Conservation (phyloP, 2,888 invertebrate species). For the Rhodophaea formosa region DNA sequence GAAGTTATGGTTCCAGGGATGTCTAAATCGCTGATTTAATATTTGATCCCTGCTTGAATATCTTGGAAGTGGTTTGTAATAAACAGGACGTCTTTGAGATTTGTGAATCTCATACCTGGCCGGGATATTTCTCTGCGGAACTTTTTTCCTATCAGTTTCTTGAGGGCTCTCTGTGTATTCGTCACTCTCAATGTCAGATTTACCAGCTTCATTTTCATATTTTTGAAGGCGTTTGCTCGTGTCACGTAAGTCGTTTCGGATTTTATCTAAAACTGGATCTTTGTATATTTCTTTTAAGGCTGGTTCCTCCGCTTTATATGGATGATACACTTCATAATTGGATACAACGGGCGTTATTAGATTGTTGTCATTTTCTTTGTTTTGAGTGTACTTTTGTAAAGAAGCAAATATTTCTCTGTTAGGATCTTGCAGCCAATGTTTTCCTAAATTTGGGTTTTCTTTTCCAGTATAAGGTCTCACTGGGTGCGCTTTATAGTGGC, state of each 20-base stretch:
- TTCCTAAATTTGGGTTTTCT: slow-evolving; percentile 53
- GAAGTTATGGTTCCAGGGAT: slow-evolving; percentile 69
- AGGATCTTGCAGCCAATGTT: slow-evolving; percentile 54
- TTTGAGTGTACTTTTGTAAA: slow-evolving; percentile 52
- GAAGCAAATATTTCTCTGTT: slow-evolving; percentile 44
- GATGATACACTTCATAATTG: slow-evolving; percentile 68
- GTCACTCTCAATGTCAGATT: slow-evolving; percentile 52
- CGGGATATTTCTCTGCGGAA: slow-evolving; percentile 60
- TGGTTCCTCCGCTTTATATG: slow-evolving; percentile 66
- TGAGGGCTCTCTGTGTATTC: slow-evolving; percentile 66
- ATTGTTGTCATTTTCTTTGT: slow-evolving; percentile 35
- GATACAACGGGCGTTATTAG: slow-evolving; percentile 48
- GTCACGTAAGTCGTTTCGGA: slow-evolving; percentile 55
- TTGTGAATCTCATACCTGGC: slow-evolving; percentile 62
- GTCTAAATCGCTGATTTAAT: slow-evolving; percentile 63
- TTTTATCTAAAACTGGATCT: slow-evolving; percentile 62
- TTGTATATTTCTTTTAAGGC: slow-evolving; percentile 59
- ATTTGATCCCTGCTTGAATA: slow-evolving; percentile 47
- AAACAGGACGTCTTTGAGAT: slow-evolving; percentile 62
- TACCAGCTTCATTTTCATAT: slow-evolving; percentile 60
- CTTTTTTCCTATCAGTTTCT: slow-evolving; percentile 56
- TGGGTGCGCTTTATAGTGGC: slow-evolving; percentile 59
- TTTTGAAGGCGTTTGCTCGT: slow-evolving; percentile 55
- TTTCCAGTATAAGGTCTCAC: slow-evolving; percentile 54
- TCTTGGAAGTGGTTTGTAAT: slow-evolving; percentile 50